Conservation (phyloP, 1,140 invertebrate species). For the Panonychus citri region DNA sequence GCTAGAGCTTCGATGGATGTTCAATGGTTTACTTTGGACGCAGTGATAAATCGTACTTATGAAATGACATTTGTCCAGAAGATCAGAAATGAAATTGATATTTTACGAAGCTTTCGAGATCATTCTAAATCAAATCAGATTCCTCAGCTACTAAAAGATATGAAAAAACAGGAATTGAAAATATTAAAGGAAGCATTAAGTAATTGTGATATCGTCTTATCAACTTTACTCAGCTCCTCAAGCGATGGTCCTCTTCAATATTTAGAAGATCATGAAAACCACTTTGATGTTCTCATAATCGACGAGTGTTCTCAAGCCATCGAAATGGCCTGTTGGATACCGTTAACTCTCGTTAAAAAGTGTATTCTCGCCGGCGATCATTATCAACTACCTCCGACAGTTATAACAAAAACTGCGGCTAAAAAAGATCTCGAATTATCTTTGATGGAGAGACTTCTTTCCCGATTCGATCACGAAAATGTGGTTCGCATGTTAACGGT, state of each 20-base stretch:
- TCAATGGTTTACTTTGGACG: background rate
- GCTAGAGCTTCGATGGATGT: slow-evolving; percentile 23
- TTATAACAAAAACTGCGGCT: slow-evolving; percentile 48
- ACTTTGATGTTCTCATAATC: background rate
- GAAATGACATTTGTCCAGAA: slow-evolving; percentile 28
- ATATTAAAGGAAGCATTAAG: slow-evolving; percentile 24
- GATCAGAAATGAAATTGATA: slow-evolving; percentile 28
- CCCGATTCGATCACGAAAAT: slow-evolving; percentile 14
- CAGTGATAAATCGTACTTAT: slow-evolving; percentile 19
- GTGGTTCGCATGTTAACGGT: slow-evolving; percentile 34
- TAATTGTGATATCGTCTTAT: background rate
- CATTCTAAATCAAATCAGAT: slow-evolving; percentile 17
- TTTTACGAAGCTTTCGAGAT: slow-evolving; percentile 5
- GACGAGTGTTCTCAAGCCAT: background rate
- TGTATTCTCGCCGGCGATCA: slow-evolving; percentile 85
- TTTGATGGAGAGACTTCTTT: slow-evolving; percentile 47
- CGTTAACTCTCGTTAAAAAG: slow-evolving; percentile 22
- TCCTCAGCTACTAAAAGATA: slow-evolving; percentile 25
- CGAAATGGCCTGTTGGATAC: background rate
- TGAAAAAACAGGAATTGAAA: slow-evolving; percentile 23
- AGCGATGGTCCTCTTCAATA: background rate
- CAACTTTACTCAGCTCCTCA: background rate
- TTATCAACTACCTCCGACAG: slow-evolving; percentile 66
- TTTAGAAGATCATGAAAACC: slow-evolving; percentile 8
- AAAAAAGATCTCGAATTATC: slow-evolving; percentile 49